Evolutionary conservation across 2,113 vertebrate species (phyloP).

Genomic region (Oreochromis aureus): DNA sequence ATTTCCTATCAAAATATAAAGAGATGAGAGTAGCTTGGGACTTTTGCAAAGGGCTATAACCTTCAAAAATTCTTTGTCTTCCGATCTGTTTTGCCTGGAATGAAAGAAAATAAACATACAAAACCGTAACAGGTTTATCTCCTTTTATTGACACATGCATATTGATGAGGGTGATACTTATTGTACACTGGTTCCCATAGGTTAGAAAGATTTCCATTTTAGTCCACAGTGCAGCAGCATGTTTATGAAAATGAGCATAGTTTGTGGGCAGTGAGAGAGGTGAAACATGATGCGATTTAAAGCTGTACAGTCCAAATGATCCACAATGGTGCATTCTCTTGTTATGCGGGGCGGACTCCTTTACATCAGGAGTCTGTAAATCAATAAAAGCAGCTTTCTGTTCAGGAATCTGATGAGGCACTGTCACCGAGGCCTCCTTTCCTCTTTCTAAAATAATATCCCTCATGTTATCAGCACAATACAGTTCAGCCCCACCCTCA

Average conservation of each 20-base stretch:
- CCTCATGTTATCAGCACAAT: conserved; percentile 7
- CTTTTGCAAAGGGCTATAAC: not conserved
- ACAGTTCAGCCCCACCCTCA: not conserved
- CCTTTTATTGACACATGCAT: conserved; percentile 97
- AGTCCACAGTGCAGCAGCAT: not conserved
- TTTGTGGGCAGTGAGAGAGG: not conserved
- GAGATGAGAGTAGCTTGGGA: not conserved
- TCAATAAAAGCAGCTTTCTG: conserved; percentile 32
- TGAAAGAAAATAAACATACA: not conserved
- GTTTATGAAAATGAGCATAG: not conserved
- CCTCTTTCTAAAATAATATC: conserved; percentile 10
- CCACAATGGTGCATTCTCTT: not conserved
- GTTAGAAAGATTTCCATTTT: not conserved
- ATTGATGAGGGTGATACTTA: conserved; percentile 75
- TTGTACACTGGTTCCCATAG: not conserved
- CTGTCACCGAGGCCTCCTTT: not conserved
- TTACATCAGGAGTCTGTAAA: not conserved
- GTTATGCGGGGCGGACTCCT: not conserved
- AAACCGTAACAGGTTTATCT: conserved; percentile 64
- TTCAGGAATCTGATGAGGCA: not conserved
- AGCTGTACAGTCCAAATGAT: not conserved
- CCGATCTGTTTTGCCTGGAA: not conserved
- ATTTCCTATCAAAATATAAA: not conserved
- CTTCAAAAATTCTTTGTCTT: not conserved
- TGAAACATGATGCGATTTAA: not conserved